Evolutionary conservation across 1,140 invertebrate genomes (phyloP), one percentile per base, ranked within the genome.

Genomic region (Phenacoccus solenopsis): DNA sequence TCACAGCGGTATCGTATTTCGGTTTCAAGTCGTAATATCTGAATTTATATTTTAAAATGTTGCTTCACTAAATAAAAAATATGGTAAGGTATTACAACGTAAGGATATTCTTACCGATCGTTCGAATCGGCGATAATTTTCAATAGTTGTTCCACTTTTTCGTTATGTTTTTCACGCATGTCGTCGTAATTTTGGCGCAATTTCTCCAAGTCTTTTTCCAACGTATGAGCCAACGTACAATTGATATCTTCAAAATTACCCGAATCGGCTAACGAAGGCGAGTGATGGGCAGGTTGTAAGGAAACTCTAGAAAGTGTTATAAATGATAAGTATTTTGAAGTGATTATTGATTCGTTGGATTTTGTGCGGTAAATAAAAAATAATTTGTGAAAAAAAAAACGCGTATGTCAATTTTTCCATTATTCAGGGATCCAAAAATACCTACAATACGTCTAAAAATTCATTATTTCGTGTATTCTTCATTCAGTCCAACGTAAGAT

Each of bases 201-300:
- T 35, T 38, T 69, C n/a, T 74, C 72, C 20, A 70, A 28, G 64
- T 74, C 73, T 68, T 67, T 70, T 28, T 70, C 71, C 38, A 70
- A 57, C 13, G 27, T n/a, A 27, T 27, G 69, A 56, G 71, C 68
- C 13, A 49, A 49, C 7, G 86, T 87, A 74, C 85, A 85, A 38
- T 84, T 84, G 57, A 87, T 80, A 79, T 93, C 90, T 78, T 92
- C 90, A 79, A 89, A 91, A 79, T 91, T 88, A 9, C 90, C 90
- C 2, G 90, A 92, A 79, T 93, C 90, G 20, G 89, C 86, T 74
- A 90, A 85, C 1, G 90, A 92, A 38, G 77, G 69, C n/a, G 70
- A 61, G 12, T 71, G 72, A 32, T 71, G 38, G 16, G 28, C 61
- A 22, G 57, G 70, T 2, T 57, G 35, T 16, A 49, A 12, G 68